Percentiles rank a stretch among this genome's conserved stretches.
Conservation (phyloP, 2,888 invertebrate genomes). For the Oxyscelio sp. region DNA sequence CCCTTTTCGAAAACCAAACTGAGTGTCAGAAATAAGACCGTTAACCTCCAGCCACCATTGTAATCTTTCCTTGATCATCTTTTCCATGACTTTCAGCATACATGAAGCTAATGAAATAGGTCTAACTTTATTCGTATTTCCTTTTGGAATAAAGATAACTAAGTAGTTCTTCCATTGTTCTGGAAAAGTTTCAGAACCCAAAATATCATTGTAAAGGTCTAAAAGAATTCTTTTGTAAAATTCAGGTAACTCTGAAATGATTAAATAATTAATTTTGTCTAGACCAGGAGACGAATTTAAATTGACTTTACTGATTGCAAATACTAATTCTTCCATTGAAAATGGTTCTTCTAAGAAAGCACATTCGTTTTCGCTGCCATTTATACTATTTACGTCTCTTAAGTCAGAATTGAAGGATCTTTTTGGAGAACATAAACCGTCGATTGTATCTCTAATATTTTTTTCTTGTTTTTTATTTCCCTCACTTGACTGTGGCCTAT, state of each 20-base stretch:
- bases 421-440: not conserved
- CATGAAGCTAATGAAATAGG: constrained; percentile 58
- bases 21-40: not conserved
- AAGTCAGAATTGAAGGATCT: not conserved
- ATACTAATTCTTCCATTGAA: constrained; percentile 29
- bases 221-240: constrained; percentile 35
- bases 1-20: constrained; percentile 61
- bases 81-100: constrained; percentile 53
- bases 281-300: constrained; percentile 37
- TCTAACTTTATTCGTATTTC: constrained; percentile 33
- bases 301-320: constrained; percentile 19
- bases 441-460: constrained; percentile 6
- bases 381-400: not conserved
- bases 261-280: constrained; percentile 48
- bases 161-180: constrained; percentile 52
- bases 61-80: constrained; percentile 39
- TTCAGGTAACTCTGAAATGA: constrained; percentile 33
- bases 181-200: constrained; percentile 20
- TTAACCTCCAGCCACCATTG: constrained; percentile 54
- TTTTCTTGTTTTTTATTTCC: constrained; percentile 23
- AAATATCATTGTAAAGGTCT: constrained; percentile 51
- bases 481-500: too few species aligned
- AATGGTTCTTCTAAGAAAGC: constrained; percentile 21
- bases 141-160: constrained; percentile 65
- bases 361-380: not conserved